Evolutionary conservation across 2,797 vertebrate genomes (phyloP).

Genomic region (Eulemur albifrons): DNA sequence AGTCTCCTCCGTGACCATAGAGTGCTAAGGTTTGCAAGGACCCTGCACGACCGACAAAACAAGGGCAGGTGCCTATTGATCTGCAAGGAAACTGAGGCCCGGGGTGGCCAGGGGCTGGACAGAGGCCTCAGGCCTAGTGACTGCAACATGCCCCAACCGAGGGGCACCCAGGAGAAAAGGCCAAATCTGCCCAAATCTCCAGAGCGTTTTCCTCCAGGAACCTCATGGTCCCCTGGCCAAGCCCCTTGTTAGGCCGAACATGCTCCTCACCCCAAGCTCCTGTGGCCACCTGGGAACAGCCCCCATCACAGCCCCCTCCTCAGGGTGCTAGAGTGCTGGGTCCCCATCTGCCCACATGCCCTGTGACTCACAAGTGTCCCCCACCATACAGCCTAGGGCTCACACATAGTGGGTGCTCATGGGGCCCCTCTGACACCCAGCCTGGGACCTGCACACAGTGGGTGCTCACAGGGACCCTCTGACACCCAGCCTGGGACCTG

Average conservation of each 20-base stretch:
- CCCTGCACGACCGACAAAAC: not conserved
- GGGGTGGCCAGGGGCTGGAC: not conserved
- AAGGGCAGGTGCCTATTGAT: not conserved
- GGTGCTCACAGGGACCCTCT: not conserved
- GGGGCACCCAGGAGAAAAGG: not conserved
- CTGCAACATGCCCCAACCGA: accelerated
- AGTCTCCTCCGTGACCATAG: too few species aligned
- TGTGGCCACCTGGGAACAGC: accelerated
- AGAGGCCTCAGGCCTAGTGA: not conserved
- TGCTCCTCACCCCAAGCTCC: not conserved
- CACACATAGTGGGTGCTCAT: not conserved
- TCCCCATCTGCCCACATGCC: not conserved
- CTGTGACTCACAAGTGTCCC: not conserved
- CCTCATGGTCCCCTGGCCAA: not conserved
- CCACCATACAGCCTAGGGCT: not conserved
- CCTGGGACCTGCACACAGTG: not conserved
- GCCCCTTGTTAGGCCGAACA: not conserved
- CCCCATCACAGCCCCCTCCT: not conserved
- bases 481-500: not conserved
- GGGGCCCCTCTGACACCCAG: accelerated
- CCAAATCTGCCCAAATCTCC: not conserved
- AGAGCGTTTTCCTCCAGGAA: not conserved
- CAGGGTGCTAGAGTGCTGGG: not conserved
- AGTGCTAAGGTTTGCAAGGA: not conserved
- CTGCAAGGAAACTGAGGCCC: not conserved